These are phyloP conservation scores for Clupea harengus DNA, from an alignment of 2,113 vertebrate genomes.

Conservation along the genomic window DNA sequence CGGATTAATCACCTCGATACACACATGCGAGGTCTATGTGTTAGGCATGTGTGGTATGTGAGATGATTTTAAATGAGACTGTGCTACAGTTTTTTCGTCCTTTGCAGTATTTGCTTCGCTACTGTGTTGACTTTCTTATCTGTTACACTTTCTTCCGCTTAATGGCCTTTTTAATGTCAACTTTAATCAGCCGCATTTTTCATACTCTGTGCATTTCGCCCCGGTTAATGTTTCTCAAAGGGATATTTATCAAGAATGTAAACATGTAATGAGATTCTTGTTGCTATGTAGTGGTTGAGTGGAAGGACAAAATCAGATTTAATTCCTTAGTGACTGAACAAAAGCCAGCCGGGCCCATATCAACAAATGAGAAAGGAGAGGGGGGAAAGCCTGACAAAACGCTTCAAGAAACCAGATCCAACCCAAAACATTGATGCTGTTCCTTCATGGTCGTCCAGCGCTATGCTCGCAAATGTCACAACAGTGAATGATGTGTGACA, in stretches of 20 bases:
- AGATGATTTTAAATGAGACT: conserved; percentile 5
- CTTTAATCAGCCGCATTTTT: conserved; percentile 5
- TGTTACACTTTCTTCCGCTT: conserved; percentile 2
- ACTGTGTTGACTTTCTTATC: conserved; percentile 16
- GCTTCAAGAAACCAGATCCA: neutral
- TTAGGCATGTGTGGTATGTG: neutral
- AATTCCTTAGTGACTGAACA: conserved; percentile 4
- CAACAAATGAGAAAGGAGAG: neutral
- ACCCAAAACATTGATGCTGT: neutral
- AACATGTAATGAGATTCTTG: conserved; percentile 2
- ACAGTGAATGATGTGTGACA: conserved; percentile 57
- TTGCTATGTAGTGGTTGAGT: neutral
- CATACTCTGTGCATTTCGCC: neutral
- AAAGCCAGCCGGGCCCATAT: neutral
- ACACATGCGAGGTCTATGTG: neutral
- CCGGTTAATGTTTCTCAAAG: neutral
- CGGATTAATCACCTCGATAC: conserved; percentile 2
- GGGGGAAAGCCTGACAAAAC: neutral
- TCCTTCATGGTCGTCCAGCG: conserved; percentile 7
- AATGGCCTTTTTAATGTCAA: conserved; percentile 9
- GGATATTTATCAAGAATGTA: conserved; percentile 18
- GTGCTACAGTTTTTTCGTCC: neutral
- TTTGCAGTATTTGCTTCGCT: neutral
- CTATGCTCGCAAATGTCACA: conserved; percentile 29
- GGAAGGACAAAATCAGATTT: conserved; percentile 16